Conservation (phyloP, 2,797 vertebrate species). For the Ptychobarbus kaznakovi region DNA sequence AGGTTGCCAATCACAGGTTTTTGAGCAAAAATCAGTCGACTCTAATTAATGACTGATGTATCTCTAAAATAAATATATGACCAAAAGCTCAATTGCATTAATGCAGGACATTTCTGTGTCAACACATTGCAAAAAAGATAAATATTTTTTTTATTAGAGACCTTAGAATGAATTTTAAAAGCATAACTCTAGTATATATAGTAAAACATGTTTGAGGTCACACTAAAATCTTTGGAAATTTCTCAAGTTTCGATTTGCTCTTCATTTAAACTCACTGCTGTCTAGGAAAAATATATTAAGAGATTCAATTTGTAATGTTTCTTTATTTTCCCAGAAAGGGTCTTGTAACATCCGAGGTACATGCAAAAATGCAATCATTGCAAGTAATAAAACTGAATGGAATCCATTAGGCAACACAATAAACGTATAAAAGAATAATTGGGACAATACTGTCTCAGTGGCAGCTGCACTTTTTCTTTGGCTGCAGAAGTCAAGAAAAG, state of each 20-base stretch:
- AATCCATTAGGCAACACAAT: conserved; percentile 4
- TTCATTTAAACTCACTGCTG: not conserved
- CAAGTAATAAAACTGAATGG: not conserved
- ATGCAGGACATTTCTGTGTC: not conserved
- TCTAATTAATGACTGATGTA: not conserved
- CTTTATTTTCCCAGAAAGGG: not conserved
- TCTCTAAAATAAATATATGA: not conserved
- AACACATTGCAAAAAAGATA: not conserved
- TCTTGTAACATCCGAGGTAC: too few species aligned
- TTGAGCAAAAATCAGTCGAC: not conserved
- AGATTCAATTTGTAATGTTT: not conserved
- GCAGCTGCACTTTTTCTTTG: conserved; percentile 9
- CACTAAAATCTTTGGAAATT: not conserved
- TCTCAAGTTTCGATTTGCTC: not conserved
- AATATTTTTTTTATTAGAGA: not conserved
- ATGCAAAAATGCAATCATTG: not conserved
- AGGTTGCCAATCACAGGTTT: not conserved
- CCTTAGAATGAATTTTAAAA: not conserved
- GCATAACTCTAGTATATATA: not conserved
- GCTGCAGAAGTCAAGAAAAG: conserved; percentile 10
- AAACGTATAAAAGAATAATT: not conserved
- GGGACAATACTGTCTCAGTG: not conserved
- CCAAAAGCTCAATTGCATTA: not conserved
- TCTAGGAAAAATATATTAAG: not conserved
- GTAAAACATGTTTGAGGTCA: not conserved